Percentiles rank a stretch among this genome's conserved stretches.
Evolutionary conservation across 1,140 invertebrate genomes (phyloP).

Genomic region (Ericerus pela): DNA sequence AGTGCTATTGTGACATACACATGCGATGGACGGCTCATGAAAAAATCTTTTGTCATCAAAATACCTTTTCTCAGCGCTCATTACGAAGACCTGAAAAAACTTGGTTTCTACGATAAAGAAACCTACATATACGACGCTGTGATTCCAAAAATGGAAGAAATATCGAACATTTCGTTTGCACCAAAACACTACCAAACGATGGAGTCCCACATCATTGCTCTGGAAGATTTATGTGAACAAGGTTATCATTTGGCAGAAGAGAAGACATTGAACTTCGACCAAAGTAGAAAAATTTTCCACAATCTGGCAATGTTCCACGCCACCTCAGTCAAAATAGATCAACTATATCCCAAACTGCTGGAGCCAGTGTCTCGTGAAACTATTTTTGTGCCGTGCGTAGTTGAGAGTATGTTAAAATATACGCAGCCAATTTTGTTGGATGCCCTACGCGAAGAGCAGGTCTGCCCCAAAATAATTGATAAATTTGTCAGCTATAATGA

Average conservation of each 20-base stretch:
- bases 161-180: background rate
- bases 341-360: background rate
- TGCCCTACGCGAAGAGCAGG: background rate
- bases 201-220: background rate
- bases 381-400: background rate
- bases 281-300: background rate
- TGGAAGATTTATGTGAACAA: background rate
- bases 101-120: background rate
- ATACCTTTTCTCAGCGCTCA: background rate
- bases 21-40: too few relatives aligned
- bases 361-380: background rate
- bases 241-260: background rate
- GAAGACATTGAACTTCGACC: background rate
- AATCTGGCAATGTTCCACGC: background rate
- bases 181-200: background rate
- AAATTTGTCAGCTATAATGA: background rate
- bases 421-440: background rate
- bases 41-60: background rate
- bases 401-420: background rate
- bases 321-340: background rate
- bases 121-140: background rate
- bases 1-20: too few relatives aligned
- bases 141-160: background rate
- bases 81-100: background rate
- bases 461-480: background rate